Base-by-base conservation (phyloP, 2,797 vertebrate species). In the Champsocephalus esox region DNA sequence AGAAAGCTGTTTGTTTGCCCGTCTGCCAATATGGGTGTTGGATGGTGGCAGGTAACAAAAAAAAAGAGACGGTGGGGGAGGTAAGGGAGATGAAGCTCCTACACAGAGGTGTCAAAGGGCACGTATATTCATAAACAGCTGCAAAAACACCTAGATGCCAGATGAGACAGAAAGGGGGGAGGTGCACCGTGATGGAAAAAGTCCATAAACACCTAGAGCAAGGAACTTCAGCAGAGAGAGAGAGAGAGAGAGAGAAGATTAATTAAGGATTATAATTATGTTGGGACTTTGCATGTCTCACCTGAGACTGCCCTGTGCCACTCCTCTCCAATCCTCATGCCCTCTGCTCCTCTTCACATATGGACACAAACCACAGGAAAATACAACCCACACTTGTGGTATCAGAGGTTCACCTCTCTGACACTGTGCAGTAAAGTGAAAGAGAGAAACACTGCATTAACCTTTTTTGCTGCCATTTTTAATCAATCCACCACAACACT, bases 221-320 rank as follows among this genome's bases (percentile, higher is more conserved):
- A 83, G 75, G 76, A 86, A 90, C 71, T 83, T 74, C 14, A 71
- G 28, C 54, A 43, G 62, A 43, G 70, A 32, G 19, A 45, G 46
- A 50, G 24, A 44, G 41, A 21, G 54, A 24, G 50, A 24, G 59
- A 28, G 75, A 71, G 80, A 21, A 21, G 89, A 91, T 94, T 94
- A 94, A 94, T 95, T 94, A 94, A 92, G 89, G 89, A 92, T 94
- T 93, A 94, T 94, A 94, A 94, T 94, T 92, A 94, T 89, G 90
- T 82, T 91, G 92, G 91, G 93, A 93, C 92, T 79, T 67, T 81
- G 82, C 88, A 80, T 70, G 83, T 86, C 89, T 95, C 93, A 93
- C 91, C 91, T 93, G 93, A 93, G 93, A 92, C 87, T 84, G 85
- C 65, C 87, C 81, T 79, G 80, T 75, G 80, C 81, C 32, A 70